Percentiles rank a stretch among this genome's conserved stretches.
phyloP scores from a whole-genome alignment of 2,888 invertebrate species.

The Ceriagrion tenellum region DNA sequence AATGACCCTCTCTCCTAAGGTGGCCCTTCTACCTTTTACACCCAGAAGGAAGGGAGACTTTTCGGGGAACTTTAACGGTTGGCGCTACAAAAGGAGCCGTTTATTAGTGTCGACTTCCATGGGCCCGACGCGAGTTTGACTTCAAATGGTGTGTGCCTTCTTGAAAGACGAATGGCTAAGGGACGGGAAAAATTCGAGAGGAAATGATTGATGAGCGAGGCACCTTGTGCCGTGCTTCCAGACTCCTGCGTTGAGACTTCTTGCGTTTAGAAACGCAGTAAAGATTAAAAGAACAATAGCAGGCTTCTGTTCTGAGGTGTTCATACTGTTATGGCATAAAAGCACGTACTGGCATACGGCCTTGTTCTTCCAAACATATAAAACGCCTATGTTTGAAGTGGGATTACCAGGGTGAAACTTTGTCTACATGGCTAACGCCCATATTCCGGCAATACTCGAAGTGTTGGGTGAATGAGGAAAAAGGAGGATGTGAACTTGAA shows the following conservation, averaged over 20 bases:
- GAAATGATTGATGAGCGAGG: slow-evolving; percentile 19
- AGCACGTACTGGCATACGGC: no score
- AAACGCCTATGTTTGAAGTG: no score
- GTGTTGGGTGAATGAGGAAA: no score
- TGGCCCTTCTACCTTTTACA: neutral
- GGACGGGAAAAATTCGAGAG: neutral
- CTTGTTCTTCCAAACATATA: no score
- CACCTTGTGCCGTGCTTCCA: neutral
- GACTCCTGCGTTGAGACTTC: no score
- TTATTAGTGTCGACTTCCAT: slow-evolving; percentile 18
- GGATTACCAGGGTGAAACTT: no score
- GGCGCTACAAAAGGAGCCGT: neutral
- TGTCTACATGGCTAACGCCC: no score
- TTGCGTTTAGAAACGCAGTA: neutral
- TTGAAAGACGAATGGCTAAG: neutral
- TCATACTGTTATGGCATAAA: no score
- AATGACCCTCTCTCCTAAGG: neutral
- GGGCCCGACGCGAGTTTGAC: neutral
- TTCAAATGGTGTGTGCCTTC: neutral
- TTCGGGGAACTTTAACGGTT: neutral
- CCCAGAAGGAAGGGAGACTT: neutral
- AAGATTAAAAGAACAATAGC: neutral
- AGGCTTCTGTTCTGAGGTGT: no score
- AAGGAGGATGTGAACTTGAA: no score
- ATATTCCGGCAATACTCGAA: no score